Evolutionary conservation across 2,113 vertebrate genomes (phyloP), one percentile per base, ranked within the genome.

Genomic region (Madoqua kirkii): DNA sequence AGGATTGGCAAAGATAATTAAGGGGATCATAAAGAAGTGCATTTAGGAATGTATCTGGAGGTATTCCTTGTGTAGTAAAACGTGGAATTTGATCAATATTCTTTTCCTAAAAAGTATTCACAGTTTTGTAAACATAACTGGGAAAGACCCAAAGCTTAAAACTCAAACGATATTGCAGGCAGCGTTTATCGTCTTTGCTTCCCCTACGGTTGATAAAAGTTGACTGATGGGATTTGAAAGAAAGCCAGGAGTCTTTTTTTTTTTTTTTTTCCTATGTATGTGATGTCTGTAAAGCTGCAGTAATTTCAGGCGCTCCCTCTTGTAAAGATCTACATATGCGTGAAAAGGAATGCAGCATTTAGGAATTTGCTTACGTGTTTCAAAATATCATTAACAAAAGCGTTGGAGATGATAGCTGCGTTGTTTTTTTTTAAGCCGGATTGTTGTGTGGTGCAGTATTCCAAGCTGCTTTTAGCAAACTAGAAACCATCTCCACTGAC

Each of bases 401-500:
- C 52, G 0, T n/a, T 59, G 89, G 71, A 31, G 54, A 83, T 54
- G 64, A 87, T 96, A 31, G 27, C 97, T n/a, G 31, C 76, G 25
- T 96, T 86, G 19, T 13, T 92, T 83, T 92, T 87, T 97, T 97
- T 96, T 95, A 96, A 13, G 5, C 52, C 48, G 45, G 86, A 93
- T 85, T 97, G 60, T 60, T 97, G 96, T 52, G 36, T 82, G 74
- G 50, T 14, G 3, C 50, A 97, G 98, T 81, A 60, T 64, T 96
- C 45, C 76, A 45, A 5, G 7, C 92, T 91, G 86, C 93, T 81
- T 71, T 87, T 96, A 97, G 96, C 87, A 96, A 97, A 64, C 85
- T 92, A 93, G 97, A 97, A 98, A 95, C 92, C 89, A 48, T 97
- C 97, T 87, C 91, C 93, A 82, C 82, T 84, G 92, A 97, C 94